phyloP scores from a whole-genome alignment of 1,140 invertebrate species.

The Delia radicum region DNA sequence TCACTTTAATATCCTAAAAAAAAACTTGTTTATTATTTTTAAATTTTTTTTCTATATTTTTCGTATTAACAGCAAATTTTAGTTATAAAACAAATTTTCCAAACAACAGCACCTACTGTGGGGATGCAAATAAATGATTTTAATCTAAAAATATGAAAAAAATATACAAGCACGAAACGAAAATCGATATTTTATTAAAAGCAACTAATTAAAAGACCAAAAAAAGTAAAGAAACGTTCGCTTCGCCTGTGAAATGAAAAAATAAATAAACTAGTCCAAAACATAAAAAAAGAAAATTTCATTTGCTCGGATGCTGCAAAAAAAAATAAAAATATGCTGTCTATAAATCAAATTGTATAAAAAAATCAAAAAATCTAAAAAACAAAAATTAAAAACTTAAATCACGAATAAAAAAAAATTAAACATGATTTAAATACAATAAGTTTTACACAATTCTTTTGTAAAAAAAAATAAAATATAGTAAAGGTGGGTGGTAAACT shows the following conservation, averaged over 20 bases:
- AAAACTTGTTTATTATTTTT: neutral
- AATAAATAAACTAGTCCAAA: neutral
- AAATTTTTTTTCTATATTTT: neutral
- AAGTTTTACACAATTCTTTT: conserved; percentile 22
- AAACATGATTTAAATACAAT: conserved; percentile 10
- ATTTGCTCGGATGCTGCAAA: conserved; percentile 13
- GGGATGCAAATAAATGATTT: conserved; percentile 34
- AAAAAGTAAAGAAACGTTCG: conserved; percentile 23
- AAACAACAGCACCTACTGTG: conserved; percentile 28
- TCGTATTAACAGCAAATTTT: neutral
- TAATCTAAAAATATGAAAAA: too few species aligned
- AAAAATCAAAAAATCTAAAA: neutral
- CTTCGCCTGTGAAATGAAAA: conserved; percentile 20
- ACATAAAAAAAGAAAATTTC: conserved; percentile 3
- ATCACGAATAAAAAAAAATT: too few species aligned
- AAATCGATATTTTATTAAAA: conserved; percentile 54
- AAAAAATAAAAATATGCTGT: conserved; percentile 18
- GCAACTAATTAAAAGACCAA: conserved; percentile 26
- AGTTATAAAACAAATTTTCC: neutral
- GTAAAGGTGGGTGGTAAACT: conserved; percentile 6
- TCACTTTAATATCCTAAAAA: neutral
- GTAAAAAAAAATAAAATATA: conserved; percentile 13
- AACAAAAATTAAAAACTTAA: neutral
- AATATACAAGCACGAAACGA: conserved; percentile 10
- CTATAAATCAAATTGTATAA: conserved; percentile 14